Conservation (phyloP, 2,797 vertebrate species). For the Myiothlypis chrysogaster region DNA sequence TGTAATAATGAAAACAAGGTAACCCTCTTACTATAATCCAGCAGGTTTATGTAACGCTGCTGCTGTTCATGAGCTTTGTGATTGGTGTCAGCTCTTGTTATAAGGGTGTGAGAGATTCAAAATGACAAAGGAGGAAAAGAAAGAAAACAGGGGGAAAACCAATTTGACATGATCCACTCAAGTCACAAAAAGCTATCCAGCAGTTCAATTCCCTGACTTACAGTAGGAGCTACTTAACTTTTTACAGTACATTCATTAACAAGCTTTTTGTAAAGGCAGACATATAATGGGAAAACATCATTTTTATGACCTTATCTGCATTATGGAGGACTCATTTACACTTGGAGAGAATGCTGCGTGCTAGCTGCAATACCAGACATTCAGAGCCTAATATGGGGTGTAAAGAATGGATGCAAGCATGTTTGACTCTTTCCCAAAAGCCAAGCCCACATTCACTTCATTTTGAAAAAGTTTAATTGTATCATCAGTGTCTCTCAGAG, state of each 20-base stretch:
- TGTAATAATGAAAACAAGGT: conserved; percentile 33
- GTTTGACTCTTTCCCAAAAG: conserved; percentile 59
- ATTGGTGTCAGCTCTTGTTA: not conserved
- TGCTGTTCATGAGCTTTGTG: not conserved
- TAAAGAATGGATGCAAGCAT: conserved; percentile 49
- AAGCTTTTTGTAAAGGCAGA: conserved; percentile 11
- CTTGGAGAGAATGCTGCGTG: not conserved
- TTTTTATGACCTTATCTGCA: conserved; percentile 6
- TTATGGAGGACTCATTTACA: conserved; percentile 7
- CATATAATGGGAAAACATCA: not conserved
- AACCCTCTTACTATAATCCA: conserved; percentile 23
- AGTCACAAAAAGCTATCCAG: not conserved
- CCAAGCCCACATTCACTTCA: conserved; percentile 57
- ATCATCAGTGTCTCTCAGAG: not conserved
- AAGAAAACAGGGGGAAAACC: not conserved
- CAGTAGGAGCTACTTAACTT: not conserved
- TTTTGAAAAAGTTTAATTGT: conserved; percentile 4
- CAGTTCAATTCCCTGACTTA: not conserved
- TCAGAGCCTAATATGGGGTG: conserved; percentile 23
- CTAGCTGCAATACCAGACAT: conserved; percentile 37
- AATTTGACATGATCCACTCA: not conserved
- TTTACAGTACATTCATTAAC: not conserved
- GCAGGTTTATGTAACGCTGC: not conserved
- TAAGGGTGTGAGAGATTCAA: not conserved
- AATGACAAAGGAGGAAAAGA: not conserved